Evolutionary conservation across 1,140 invertebrate species (phyloP).

Genomic region (Batillaria attramentaria): DNA sequence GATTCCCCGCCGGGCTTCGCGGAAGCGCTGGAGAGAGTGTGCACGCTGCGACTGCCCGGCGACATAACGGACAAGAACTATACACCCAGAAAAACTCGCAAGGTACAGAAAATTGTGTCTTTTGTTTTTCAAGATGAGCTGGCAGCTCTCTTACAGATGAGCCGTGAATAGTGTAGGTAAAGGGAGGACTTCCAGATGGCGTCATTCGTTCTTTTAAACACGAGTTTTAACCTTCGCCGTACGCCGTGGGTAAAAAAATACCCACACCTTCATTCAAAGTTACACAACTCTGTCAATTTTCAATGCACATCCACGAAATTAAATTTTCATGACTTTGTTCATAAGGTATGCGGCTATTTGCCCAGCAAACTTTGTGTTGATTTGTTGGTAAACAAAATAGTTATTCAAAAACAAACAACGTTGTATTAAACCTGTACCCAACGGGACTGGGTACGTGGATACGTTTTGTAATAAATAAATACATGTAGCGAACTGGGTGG

Average conservation of each 20-base stretch:
- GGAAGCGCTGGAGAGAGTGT: slow-evolving; percentile 13
- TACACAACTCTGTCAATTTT: too few species aligned
- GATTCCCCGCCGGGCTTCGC: too few species aligned
- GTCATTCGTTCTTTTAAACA: not conserved
- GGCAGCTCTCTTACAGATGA: not conserved
- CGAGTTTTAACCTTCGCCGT: not conserved
- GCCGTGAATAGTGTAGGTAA: not conserved
- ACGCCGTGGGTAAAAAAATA: too few species aligned
- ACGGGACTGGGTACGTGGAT: not conserved
- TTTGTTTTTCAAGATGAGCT: not conserved
- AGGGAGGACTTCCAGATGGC: not conserved
- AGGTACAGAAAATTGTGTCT: not conserved
- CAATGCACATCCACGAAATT: too few species aligned
- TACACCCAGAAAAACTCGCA: not conserved
- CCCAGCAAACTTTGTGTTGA: too few species aligned
- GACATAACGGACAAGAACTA: slow-evolving; percentile 26
- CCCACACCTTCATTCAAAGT: too few species aligned
- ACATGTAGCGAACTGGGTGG: not conserved
- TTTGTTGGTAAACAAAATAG: too few species aligned
- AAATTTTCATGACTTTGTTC: too few species aligned
- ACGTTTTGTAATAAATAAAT: not conserved
- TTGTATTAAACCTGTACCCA: not conserved
- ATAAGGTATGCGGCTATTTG: too few species aligned
- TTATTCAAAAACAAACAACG: too few species aligned
- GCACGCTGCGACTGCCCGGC: slow-evolving; percentile 15